Evolutionary conservation across 2,888 invertebrate species (phyloP).

Genomic region (Hanleya hanleyi): DNA sequence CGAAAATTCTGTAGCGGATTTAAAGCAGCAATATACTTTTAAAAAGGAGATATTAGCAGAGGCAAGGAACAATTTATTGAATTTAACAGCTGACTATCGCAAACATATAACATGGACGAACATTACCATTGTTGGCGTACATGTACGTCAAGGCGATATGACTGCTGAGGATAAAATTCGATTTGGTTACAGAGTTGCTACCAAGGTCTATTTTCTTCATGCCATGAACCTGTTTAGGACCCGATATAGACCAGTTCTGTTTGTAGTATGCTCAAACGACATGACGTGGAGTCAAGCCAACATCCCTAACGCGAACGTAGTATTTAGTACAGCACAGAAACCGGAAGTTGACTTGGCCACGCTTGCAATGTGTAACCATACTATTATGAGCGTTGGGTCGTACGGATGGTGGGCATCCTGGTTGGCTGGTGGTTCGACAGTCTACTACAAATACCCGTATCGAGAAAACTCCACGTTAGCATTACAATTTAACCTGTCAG

Average conservation of each 20-base stretch:
- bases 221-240: constrained; percentile 44
- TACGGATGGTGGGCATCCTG: constrained; percentile 68
- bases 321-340: constrained; percentile 24
- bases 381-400: constrained; percentile 70
- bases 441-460: constrained; percentile 20
- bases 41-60: constrained; percentile 26
- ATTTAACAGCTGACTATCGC: constrained; percentile 8
- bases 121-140: constrained; percentile 35
- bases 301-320: constrained; percentile 9
- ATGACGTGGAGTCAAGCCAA: constrained; percentile 41
- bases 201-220: constrained; percentile 34
- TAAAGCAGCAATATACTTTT: constrained; percentile 41
- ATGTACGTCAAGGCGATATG: constrained; percentile 50
- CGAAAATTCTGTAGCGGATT: constrained; percentile 17
- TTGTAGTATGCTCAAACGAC: constrained; percentile 49
- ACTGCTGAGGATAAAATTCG: constrained; percentile 8
- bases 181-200: constrained; percentile 47
- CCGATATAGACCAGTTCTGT: constrained; percentile 34
- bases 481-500: background rate
- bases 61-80: constrained; percentile 25
- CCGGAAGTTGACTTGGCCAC: constrained; percentile 44
- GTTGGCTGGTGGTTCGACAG: constrained; percentile 54
- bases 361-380: constrained; percentile 68
- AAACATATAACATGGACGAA: background rate
- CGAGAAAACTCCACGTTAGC: background rate